phyloP scores from a whole-genome alignment of 1,140 invertebrate species.

The Oreohelix idahoensis region DNA sequence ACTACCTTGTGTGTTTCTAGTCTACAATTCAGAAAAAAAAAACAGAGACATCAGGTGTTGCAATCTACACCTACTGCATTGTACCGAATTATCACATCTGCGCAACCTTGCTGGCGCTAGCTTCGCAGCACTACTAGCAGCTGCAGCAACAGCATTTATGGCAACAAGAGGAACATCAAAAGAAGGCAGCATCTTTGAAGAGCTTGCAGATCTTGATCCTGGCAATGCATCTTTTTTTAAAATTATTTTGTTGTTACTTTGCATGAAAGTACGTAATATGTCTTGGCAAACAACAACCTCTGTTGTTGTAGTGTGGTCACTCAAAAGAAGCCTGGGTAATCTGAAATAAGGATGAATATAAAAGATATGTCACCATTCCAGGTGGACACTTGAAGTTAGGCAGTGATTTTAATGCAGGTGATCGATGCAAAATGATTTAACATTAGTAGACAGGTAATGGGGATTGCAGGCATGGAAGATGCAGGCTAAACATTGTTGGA shows the following conservation, averaged over 20 bases:
- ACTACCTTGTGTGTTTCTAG: no score
- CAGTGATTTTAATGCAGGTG: no score
- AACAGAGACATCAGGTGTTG: not conserved
- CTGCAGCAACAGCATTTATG: constrained; percentile 3
- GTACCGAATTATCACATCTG: not conserved
- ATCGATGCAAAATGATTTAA: no score
- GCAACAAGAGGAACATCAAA: not conserved
- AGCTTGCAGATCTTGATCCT: not conserved
- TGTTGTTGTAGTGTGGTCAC: not conserved
- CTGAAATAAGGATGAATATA: constrained; percentile 38
- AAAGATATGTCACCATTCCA: not conserved
- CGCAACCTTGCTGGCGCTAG: not conserved
- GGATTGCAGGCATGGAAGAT: no score
- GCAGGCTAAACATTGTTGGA: no score
- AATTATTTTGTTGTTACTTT: not conserved
- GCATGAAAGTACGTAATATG: not conserved
- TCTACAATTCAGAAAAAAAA: constrained; percentile 4
- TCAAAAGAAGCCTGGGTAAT: constrained; percentile 48
- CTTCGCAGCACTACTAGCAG: constrained; percentile 20
- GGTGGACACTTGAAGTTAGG: not conserved
- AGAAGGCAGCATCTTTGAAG: constrained; percentile 9
- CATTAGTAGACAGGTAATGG: no score
- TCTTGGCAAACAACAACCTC: not conserved
- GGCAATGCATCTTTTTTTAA: not conserved
- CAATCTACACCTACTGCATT: not conserved